Conservation (phyloP, 2,113 vertebrate genomes). For the Ceratotherium simum region DNA sequence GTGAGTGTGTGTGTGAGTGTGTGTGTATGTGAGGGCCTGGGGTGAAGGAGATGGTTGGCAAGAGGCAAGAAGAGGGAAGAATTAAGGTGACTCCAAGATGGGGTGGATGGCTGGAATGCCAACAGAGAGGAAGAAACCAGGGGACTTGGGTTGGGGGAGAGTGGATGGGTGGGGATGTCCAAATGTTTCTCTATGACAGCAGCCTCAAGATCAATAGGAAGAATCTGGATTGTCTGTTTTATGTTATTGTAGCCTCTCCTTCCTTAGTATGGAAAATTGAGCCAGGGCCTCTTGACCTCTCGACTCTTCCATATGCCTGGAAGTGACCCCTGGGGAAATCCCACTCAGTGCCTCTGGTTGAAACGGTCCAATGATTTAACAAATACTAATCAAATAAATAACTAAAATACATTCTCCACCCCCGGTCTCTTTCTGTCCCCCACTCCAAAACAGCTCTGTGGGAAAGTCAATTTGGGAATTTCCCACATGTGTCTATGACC, state of each 20-base stretch:
- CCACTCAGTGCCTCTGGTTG: constrained; percentile 57
- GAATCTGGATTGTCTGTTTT: constrained; percentile 43
- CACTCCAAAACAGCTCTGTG: constrained; percentile 78
- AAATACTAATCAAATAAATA: constrained; percentile 80
- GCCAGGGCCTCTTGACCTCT: constrained; percentile 54
- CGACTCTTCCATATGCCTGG: constrained; percentile 19
- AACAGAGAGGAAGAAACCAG: constrained; percentile 32
- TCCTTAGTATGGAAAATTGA: constrained; percentile 63
- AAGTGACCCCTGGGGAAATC: constrained; percentile 76
- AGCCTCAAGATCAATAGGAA: constrained; percentile 41
- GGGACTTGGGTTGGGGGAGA: neutral
- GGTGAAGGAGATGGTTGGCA: neutral
- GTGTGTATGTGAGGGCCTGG: neutral
- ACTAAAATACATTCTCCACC: constrained; percentile 74
- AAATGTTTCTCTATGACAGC: constrained; percentile 44
- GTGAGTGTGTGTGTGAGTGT: no score
- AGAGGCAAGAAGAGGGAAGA: neutral
- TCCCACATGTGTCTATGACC: constrained; percentile 79
- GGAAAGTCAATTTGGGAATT: constrained; percentile 82
- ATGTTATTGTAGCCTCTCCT: constrained; percentile 2
- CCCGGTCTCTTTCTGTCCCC: constrained; percentile 68
- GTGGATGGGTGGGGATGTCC: neutral
- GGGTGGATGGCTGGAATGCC: neutral
- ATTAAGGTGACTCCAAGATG: neutral
- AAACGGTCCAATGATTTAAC: constrained; percentile 63